These are phyloP conservation scores for Drosophila subpulchrella DNA, from an alignment of 1,140 invertebrate genomes.

Conservation along the genomic window DNA sequence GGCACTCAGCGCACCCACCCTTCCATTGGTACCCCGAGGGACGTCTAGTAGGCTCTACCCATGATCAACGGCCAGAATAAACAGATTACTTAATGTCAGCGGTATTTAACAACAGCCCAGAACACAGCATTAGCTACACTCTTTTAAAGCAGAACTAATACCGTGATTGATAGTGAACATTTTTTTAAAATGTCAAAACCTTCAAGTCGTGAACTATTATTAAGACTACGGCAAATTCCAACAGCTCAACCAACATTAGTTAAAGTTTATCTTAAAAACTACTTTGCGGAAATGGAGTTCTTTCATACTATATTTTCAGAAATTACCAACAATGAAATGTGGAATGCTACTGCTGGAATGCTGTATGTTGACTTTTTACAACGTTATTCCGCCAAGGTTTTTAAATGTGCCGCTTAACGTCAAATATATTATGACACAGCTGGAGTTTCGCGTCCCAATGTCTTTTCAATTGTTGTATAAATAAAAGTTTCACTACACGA, in stretches of 20 bases:
- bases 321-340: constrained; percentile 66
- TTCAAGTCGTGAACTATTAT: constrained; percentile 54
- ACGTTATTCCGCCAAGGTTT: constrained; percentile 59
- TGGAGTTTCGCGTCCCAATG: constrained; percentile 71
- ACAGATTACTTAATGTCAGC: too few species aligned
- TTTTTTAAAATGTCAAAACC: constrained; percentile 64
- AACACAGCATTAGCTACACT: too few species aligned
- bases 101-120: too few species aligned
- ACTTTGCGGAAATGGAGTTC: constrained; percentile 80
- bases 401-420: constrained; percentile 60
- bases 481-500: constrained; percentile 47
- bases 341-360: constrained; percentile 54
- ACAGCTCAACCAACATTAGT: constrained; percentile 50
- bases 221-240: constrained; percentile 67
- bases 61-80: too few species aligned
- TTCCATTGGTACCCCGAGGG: too few species aligned
- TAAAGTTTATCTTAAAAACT: constrained; percentile 65
- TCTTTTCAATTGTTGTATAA: constrained; percentile 72
- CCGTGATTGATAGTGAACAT: too few species aligned
- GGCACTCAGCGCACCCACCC: too few species aligned
- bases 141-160: too few species aligned
- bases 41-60: too few species aligned
- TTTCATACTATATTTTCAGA: constrained; percentile 73
- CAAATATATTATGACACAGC: constrained; percentile 66
- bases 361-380: constrained; percentile 68